Conservation (phyloP, 2,113 vertebrate genomes). For the Nerophis ophidion region DNA sequence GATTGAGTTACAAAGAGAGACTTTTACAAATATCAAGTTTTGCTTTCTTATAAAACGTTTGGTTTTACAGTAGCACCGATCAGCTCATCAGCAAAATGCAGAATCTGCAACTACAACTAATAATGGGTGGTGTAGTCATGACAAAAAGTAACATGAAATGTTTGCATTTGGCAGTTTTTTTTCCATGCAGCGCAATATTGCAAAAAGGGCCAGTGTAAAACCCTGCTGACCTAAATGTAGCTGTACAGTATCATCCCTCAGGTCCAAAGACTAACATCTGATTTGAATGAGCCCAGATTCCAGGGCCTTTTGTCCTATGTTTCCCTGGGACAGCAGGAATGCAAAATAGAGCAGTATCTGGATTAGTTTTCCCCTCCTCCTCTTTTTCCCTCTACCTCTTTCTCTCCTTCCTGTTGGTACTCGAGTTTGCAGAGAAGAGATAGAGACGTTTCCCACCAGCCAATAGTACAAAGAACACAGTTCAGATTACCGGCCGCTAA, state of each 20-base stretch:
- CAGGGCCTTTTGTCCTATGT: conserved; percentile 53
- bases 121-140: conserved; percentile 5
- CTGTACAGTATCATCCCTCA: conserved; percentile 1
- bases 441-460: conserved; percentile 38
- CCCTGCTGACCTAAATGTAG: conserved; percentile 16
- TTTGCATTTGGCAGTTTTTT: neutral
- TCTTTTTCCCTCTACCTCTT: conserved; percentile 38
- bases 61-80: conserved; percentile 9
- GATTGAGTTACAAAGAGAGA: neutral
- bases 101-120: conserved; percentile 13
- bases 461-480: conserved; percentile 28
- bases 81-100: conserved; percentile 12
- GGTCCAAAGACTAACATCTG: conserved; percentile 43
- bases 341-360: conserved; percentile 47
- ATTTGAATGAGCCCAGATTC: conserved; percentile 59
- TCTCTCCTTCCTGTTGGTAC: conserved; percentile 31
- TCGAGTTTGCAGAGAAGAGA: conserved; percentile 13
- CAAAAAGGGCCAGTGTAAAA: neutral
- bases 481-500: conserved; percentile 48
- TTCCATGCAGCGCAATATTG: neutral
- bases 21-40: neutral
- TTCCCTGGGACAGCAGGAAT: conserved; percentile 62
- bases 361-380: conserved; percentile 55
- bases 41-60: too few relatives aligned
- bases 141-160: neutral